phyloP scores from a whole-genome alignment of 2,888 invertebrate species.

The Drosophila cognata region DNA sequence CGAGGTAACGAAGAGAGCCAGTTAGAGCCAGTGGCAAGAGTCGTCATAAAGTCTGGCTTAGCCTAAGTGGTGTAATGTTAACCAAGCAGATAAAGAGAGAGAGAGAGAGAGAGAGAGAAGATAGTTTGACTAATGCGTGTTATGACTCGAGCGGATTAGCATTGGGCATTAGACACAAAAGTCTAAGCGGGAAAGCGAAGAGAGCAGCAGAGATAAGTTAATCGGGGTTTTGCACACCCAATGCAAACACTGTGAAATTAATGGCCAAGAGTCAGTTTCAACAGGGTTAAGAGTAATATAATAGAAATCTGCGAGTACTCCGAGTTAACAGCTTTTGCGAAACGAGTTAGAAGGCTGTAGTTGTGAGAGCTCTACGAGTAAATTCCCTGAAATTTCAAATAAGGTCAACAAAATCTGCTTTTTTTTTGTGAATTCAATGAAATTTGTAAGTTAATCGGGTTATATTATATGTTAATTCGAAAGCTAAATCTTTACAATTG shows the following conservation, averaged over 20 bases:
- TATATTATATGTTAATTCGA: neutral
- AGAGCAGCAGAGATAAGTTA: constrained; percentile 13
- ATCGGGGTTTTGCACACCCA: neutral
- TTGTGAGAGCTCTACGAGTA: neutral
- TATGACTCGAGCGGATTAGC: constrained; percentile 59
- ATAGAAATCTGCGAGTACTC: neutral
- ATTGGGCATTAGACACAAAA: constrained; percentile 35
- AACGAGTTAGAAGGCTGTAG: neutral
- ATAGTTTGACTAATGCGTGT: constrained; percentile 55
- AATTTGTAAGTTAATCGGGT: neutral
- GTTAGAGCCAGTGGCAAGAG: constrained; percentile 41
- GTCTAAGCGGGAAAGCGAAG: constrained; percentile 17
- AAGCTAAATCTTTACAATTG: neutral
- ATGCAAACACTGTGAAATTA: neutral
- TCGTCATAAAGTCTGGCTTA: constrained; percentile 60
- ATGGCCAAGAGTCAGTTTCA: neutral
- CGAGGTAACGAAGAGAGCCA: constrained; percentile 8
- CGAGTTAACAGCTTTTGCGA: neutral
- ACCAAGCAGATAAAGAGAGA: constrained; percentile 28
- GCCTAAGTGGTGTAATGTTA: constrained; percentile 68
- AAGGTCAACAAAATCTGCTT: neutral
- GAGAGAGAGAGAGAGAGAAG: constrained; percentile 7
- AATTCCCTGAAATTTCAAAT: neutral
- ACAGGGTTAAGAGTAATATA: neutral
- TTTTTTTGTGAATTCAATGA: neutral